Percentiles rank a stretch among this genome's conserved stretches.
Conservation (phyloP, 2,113 vertebrate genomes). For the Bubo scandiacus region DNA sequence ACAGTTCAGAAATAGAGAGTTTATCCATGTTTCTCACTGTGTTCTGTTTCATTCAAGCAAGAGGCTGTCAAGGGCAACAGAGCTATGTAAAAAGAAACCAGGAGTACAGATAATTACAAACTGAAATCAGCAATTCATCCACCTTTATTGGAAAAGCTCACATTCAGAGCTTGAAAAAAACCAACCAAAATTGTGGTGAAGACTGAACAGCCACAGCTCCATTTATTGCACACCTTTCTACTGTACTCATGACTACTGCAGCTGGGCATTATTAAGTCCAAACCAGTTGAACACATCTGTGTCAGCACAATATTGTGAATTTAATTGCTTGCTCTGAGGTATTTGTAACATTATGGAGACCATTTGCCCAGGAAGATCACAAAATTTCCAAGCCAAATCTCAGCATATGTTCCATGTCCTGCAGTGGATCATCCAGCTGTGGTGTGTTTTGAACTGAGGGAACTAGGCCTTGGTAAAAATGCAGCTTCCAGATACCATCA, state of each 20-base stretch:
- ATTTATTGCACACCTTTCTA: background rate
- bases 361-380: background rate
- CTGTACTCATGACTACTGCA: background rate
- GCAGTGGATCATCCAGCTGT: background rate
- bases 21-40: background rate
- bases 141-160: background rate
- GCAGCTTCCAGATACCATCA: background rate
- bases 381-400: background rate
- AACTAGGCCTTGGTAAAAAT: background rate
- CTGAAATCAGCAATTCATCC: background rate
- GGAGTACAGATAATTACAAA: background rate
- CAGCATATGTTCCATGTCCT: background rate
- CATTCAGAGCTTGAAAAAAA: background rate
- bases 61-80: background rate
- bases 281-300: background rate
- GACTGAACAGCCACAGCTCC: background rate
- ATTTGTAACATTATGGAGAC: background rate
- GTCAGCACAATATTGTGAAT: background rate
- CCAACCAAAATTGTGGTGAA: background rate
- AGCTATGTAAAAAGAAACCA: background rate
- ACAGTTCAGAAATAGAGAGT: slow-evolving; percentile 14
- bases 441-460: background rate
- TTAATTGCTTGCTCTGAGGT: background rate
- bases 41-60: slow-evolving; percentile 14
- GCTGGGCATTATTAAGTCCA: background rate